A percentile compares a stretch with the other conserved stretches of the same genome.
Evolutionary conservation across 2,888 invertebrate species (phyloP).

Genomic region (Imbricaverruca yamaguchii): DNA sequence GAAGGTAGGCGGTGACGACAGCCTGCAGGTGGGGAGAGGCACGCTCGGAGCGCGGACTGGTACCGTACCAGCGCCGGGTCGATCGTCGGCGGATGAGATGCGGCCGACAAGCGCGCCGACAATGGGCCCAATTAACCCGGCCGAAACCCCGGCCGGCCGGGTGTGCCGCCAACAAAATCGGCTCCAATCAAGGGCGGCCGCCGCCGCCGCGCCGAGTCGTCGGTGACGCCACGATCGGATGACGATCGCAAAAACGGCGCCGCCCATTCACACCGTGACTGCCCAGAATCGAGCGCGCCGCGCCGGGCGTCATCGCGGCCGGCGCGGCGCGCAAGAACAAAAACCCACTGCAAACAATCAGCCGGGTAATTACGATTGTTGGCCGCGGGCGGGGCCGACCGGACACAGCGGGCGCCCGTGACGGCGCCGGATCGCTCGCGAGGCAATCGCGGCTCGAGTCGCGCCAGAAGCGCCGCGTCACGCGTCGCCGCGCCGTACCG

Average conservation of each 20-base stretch:
- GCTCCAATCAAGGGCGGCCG: background rate
- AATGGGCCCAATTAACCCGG: slow-evolving; percentile 9
- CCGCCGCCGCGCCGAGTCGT: background rate
- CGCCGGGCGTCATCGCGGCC: background rate
- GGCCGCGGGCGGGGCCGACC: background rate
- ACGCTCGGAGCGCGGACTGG: background rate
- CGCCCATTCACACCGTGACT: background rate
- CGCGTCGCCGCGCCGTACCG: no score
- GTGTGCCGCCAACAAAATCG: background rate
- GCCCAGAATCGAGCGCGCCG: background rate
- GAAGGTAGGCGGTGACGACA: no score
- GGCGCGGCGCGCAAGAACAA: background rate
- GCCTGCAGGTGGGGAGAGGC: background rate
- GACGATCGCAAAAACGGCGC: background rate
- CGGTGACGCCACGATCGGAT: background rate
- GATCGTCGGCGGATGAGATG: background rate
- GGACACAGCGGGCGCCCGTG: background rate
- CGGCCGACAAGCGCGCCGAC: background rate
- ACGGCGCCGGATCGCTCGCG: background rate
- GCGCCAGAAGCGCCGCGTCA: background rate
- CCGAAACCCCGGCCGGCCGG: background rate
- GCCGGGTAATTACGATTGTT: slow-evolving; percentile 3
- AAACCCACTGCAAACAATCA: slow-evolving; percentile 12
- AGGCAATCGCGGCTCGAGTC: no score
- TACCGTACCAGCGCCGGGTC: background rate